phyloP scores from a whole-genome alignment of 2,888 invertebrate genomes.

The Chaetogeoica ovagalla region DNA sequence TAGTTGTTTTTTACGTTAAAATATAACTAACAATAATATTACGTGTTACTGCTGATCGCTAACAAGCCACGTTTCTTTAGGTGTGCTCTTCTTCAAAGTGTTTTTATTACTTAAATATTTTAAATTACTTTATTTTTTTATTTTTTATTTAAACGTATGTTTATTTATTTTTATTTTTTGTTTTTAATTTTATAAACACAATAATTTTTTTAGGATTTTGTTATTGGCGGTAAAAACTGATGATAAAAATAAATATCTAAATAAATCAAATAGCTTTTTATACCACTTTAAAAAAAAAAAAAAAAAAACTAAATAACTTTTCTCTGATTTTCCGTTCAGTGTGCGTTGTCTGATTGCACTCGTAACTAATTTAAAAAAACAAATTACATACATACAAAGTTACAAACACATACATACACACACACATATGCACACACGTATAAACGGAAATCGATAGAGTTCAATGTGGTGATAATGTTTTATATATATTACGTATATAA shows the following conservation, averaged over 20 bases:
- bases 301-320: constrained; percentile 9
- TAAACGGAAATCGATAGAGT: background rate
- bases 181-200: constrained; percentile 10
- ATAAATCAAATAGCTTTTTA: background rate
- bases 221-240: constrained; percentile 52
- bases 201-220: constrained; percentile 23
- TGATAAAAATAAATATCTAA: constrained; percentile 12
- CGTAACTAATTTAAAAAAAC: constrained; percentile 17
- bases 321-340: constrained; percentile 10
- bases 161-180: constrained; percentile 33
- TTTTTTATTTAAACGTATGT: constrained; percentile 34
- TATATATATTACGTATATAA: background rate
- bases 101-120: constrained; percentile 18
- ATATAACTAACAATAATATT: constrained; percentile 37
- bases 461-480: background rate
- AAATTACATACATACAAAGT: background rate
- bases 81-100: constrained; percentile 40
- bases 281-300: background rate
- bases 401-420: background rate
- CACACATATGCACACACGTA: background rate
- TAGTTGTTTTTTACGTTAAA: constrained; percentile 48
- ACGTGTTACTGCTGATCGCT: constrained; percentile 50
- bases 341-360: constrained; percentile 15
- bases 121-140: background rate
- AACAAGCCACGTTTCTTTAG: constrained; percentile 53